A percentile compares a stretch with the other conserved stretches of the same genome.
Conservation (phyloP, 2,113 vertebrate species). For the Odontophorus gujanensis region DNA sequence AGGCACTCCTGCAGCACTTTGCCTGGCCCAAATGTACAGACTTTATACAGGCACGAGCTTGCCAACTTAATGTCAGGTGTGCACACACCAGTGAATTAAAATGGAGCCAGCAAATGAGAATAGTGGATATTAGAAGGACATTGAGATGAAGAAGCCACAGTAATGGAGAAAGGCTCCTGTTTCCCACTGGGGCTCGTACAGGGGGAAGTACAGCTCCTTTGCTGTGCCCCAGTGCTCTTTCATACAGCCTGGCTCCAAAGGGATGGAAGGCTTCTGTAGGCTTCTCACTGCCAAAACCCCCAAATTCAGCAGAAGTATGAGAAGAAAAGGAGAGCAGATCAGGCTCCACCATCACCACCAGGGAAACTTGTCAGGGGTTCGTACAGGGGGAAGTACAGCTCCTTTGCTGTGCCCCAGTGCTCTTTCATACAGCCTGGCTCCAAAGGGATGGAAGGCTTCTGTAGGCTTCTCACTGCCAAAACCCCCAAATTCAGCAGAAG, state of each 20-base stretch:
- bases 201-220: neutral
- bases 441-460: neutral
- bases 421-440: too few relatives aligned
- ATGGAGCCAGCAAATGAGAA: neutral
- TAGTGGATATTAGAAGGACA: constrained; percentile 45
- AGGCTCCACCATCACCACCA: neutral
- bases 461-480: neutral
- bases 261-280: neutral
- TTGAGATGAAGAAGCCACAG: constrained; percentile 14
- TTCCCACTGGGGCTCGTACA: neutral
- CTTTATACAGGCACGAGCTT: neutral
- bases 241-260: neutral
- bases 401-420: neutral
- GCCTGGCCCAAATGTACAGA: constrained; percentile 12
- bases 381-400: neutral
- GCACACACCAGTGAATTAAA: neutral
- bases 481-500: neutral
- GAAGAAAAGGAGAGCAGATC: too few relatives aligned
- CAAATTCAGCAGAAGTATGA: too few relatives aligned
- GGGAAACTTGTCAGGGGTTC: neutral
- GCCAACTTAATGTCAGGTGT: constrained; percentile 23
- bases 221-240: neutral
- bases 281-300: rapidly evolving
- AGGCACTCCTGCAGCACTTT: constrained; percentile 2
- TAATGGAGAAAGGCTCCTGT: neutral